These are phyloP conservation scores for rat (Rattus norvegicus) DNA, from an alignment of 2,113 vertebrate species.

Conservation along the genomic window GRCr8 NC_086035.1:33635001-33635500, in stretches of 20 bases:
- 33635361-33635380: rapidly evolving
- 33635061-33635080: neutral
- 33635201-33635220: neutral
- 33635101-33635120: neutral
- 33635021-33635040: neutral
- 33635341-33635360: neutral
- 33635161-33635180: neutral
- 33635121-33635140: rapidly evolving
- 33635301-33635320: neutral
- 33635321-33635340: no score
- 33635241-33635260: neutral
- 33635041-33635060: neutral
- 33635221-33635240: neutral
- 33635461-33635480: no score
- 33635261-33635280: slow-evolving; percentile 24
- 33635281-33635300: neutral
- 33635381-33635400: rapidly evolving
- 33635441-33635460: no score
- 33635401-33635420: rapidly evolving
- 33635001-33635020: neutral
- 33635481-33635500: rapidly evolving
- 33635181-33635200: neutral
- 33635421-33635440: neutral
- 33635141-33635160: neutral
- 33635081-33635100: neutral